Percentiles rank a stretch among this genome's conserved stretches.
These are phyloP conservation scores for Oreohelix idahoensis DNA, from an alignment of 1,140 invertebrate species.

Conservation along the genomic window DNA sequence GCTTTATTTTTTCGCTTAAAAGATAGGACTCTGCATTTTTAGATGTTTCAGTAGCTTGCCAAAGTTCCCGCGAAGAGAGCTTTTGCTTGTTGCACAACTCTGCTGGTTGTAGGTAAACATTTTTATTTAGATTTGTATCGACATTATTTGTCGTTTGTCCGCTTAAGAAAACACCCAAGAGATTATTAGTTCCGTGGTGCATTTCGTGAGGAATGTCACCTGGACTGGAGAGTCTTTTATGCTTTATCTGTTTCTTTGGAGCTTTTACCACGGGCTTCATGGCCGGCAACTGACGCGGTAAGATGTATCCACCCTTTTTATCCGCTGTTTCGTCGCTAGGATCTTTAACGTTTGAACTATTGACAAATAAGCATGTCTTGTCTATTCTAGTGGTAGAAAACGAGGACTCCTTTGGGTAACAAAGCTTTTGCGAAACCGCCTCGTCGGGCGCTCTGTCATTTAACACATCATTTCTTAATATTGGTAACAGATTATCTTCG, in stretches of 20 bases:
- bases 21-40: too few species aligned
- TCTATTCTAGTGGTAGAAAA: too few species aligned
- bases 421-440: too few species aligned
- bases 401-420: too few species aligned
- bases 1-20: too few species aligned
- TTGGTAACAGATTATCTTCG: not conserved
- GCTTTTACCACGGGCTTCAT: not conserved
- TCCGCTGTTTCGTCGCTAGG: not conserved
- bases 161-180: not conserved
- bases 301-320: not conserved
- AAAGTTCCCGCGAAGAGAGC: not conserved
- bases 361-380: not conserved
- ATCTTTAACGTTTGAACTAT: not conserved
- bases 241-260: not conserved
- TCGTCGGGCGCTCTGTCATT: not conserved
- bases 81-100: not conserved
- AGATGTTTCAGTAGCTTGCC: not conserved
- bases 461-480: not conserved
- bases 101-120: not conserved
- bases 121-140: not conserved
- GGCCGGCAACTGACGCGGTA: not conserved
- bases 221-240: not conserved
- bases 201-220: not conserved
- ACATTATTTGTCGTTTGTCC: not conserved
- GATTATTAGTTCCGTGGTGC: not conserved